phyloP scores from a whole-genome alignment of 1,140 invertebrate genomes.

The Battus philenor region DNA sequence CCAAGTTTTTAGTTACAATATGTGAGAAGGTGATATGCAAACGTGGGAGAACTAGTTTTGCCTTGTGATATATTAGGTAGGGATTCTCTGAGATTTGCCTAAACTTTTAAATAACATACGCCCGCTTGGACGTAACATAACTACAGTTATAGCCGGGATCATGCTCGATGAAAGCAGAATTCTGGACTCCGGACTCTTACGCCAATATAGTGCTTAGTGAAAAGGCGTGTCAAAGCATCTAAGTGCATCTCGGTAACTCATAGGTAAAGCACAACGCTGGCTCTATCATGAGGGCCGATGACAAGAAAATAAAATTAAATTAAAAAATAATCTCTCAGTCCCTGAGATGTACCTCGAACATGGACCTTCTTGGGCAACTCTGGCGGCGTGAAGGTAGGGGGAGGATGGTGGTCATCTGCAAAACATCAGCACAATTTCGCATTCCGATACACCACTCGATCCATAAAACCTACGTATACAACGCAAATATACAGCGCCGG shows the following conservation, averaged over 20 bases:
- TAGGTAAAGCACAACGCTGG: constrained; percentile 58
- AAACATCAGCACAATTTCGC: constrained; percentile 84
- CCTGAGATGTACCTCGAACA: constrained; percentile 88
- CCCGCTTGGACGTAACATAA: constrained; percentile 23
- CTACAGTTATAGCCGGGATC: constrained; percentile 43
- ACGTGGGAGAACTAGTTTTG: constrained; percentile 14
- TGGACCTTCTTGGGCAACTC: constrained; percentile 98
- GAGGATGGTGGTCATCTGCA: constrained; percentile 95
- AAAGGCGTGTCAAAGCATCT: constrained; percentile 70
- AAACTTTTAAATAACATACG: constrained; percentile 10
- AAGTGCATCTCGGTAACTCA: constrained; percentile 56
- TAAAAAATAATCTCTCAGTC: constrained; percentile 57
- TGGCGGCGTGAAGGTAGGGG: constrained; percentile 96
- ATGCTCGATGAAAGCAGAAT: constrained; percentile 54
- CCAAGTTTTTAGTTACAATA: constrained; percentile 13
- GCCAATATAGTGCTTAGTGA: constrained; percentile 55
- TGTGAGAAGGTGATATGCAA: constrained; percentile 9
- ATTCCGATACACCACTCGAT: constrained; percentile 74
- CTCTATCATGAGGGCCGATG: constrained; percentile 63
- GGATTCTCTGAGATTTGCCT: constrained; percentile 1
- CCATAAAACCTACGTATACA: constrained; percentile 47
- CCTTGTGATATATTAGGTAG: constrained; percentile 20
- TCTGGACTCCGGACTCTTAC: constrained; percentile 31
- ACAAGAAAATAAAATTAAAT: constrained; percentile 48
- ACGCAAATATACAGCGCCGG: constrained; percentile 49